These are phyloP conservation scores for Heteropelma amictum DNA, from an alignment of 2,888 invertebrate genomes.

Conservation along the genomic window DNA sequence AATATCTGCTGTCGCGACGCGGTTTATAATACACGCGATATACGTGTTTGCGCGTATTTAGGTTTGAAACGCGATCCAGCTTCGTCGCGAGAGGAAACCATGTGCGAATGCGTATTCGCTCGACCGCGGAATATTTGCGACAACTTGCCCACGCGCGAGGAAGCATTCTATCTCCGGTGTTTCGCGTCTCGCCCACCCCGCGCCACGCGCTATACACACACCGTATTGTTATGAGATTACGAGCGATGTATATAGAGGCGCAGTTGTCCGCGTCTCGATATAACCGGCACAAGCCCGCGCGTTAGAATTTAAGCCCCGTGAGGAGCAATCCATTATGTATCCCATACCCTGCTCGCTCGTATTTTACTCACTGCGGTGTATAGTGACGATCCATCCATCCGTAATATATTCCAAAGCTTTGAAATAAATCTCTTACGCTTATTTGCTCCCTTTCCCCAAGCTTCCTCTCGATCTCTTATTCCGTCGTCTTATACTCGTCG, in stretches of 20 bases:
- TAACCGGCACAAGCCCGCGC: slow-evolving; percentile 59
- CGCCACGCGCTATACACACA: background rate
- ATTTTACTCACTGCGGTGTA: slow-evolving; percentile 41
- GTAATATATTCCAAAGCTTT: slow-evolving; percentile 24
- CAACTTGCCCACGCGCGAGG: slow-evolving; percentile 49
- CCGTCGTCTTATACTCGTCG: background rate
- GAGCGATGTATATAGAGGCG: slow-evolving; percentile 71
- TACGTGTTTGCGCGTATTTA: too few relatives aligned
- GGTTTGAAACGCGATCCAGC: too few relatives aligned
- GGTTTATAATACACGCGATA: too few relatives aligned
- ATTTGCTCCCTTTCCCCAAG: slow-evolving; percentile 3
- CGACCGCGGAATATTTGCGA: slow-evolving; percentile 34
- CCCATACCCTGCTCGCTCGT: slow-evolving; percentile 39
- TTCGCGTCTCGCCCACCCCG: slow-evolving; percentile 72
- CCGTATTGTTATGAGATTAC: slow-evolving; percentile 85
- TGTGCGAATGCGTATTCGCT: slow-evolving; percentile 25
- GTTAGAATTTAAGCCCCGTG: slow-evolving; percentile 63
- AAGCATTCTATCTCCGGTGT: slow-evolving; percentile 49
- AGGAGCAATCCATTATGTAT: slow-evolving; percentile 53
- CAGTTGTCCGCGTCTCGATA: slow-evolving; percentile 84
- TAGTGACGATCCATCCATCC: slow-evolving; percentile 27
- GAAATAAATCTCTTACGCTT: slow-evolving; percentile 36
- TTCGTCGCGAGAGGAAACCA: slow-evolving; percentile 4
- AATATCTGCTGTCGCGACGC: too few relatives aligned
- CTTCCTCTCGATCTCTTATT: background rate